phyloP scores from a whole-genome alignment of 2,113 vertebrate species.

The Cynopterus brachyotis region DNA sequence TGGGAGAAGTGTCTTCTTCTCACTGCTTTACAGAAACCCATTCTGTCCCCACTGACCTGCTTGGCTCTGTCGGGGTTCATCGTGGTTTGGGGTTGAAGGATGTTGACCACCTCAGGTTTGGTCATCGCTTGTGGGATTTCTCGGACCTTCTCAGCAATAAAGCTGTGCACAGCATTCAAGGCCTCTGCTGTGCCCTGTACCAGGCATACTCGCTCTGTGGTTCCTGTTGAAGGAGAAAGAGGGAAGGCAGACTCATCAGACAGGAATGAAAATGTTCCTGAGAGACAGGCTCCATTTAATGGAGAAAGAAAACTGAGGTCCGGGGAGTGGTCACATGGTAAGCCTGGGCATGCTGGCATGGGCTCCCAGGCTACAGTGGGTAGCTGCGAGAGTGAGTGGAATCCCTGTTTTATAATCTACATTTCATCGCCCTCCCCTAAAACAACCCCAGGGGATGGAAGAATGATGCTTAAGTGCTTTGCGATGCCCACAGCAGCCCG shows the following conservation, averaged over 20 bases:
- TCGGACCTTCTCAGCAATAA: constrained; percentile 95
- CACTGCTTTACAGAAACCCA: constrained; percentile 28
- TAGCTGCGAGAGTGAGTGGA: constrained; percentile 5
- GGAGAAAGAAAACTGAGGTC: background rate
- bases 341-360: background rate
- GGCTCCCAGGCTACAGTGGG: background rate
- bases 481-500: constrained; percentile 63
- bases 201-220: constrained; percentile 94
- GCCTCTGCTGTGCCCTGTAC: constrained; percentile 95
- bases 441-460: constrained; percentile 20
- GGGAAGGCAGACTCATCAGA: constrained; percentile 44
- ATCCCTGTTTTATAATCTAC: constrained; percentile 50
- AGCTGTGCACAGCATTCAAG: constrained; percentile 93
- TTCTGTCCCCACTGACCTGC: constrained; percentile 85
- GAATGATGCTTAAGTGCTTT: constrained; percentile 71
- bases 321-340: background rate
- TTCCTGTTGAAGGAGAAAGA: constrained; percentile 84
- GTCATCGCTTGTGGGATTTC: constrained; percentile 95
- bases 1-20: background rate
- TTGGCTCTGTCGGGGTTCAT: constrained; percentile 96
- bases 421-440: background rate
- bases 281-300: constrained; percentile 25
- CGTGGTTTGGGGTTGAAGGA: constrained; percentile 94
- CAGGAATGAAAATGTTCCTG: background rate
- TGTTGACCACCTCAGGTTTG: constrained; percentile 93